phyloP scores from a whole-genome alignment of 2,113 vertebrate genomes.

The Onychostoma macrolepis region DNA sequence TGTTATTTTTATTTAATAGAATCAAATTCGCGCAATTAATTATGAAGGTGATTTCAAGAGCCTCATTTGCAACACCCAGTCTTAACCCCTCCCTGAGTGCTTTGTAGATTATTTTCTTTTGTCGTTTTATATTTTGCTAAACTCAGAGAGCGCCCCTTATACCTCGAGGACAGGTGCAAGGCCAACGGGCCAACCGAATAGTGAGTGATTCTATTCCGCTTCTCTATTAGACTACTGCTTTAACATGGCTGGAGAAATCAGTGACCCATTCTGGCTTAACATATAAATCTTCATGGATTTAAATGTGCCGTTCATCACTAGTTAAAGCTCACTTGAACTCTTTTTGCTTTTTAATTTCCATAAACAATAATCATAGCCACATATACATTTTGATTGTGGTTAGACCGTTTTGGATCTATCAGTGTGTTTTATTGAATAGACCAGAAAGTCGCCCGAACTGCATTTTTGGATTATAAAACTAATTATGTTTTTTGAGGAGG shows the following conservation, averaged over 20 bases:
- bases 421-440: background rate
- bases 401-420: no score
- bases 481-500: background rate
- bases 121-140: constrained; percentile 67
- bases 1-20: constrained; percentile 99
- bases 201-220: constrained; percentile 44
- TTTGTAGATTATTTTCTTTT: constrained; percentile 69
- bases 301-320: background rate
- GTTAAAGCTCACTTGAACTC: background rate
- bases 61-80: constrained; percentile 88
- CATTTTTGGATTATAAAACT: background rate
- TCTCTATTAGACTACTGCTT: constrained; percentile 38
- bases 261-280: background rate
- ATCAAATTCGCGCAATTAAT: constrained; percentile 99
- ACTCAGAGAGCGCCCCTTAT: constrained; percentile 59
- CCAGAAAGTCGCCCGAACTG: background rate
- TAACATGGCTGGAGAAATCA: constrained; percentile 12
- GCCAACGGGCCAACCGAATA: constrained; percentile 52
- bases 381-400: constrained; percentile 35
- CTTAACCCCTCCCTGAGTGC: constrained; percentile 56
- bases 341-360: constrained; percentile 18
- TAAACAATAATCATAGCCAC: constrained; percentile 3
- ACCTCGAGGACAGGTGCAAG: constrained; percentile 48
- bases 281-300: background rate
- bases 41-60: constrained; percentile 98